Base-by-base conservation (phyloP, 2,888 invertebrate species). In the Eudemis profundana region DNA sequence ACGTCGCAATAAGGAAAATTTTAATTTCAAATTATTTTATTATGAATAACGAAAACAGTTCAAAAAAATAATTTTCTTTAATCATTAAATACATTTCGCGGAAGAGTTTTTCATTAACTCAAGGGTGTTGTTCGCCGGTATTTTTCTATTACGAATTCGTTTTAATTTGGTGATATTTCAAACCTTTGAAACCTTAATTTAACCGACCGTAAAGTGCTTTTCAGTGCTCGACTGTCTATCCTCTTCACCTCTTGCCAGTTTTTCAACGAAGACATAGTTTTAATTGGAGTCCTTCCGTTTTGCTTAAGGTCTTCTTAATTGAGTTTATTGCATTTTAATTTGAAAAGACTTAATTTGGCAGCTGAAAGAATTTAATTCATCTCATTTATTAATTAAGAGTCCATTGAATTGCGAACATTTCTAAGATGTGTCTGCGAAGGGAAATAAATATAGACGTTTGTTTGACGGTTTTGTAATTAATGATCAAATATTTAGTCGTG, bases 261-360 rank as follows among this genome's bases (percentile, higher is more conserved):
- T 73, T 72, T 72, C 70, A 64, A 70, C 78, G 78, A 83, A 82
- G 87, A 86, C 86, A 86, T 86, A 86, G 83, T 86, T 88, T 87
- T 87, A 87, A 87, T 88, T 88, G 83, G 83, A 81, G 79, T 81
- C 76, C 79, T 84, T 84, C 83, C 84, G 79, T 77, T 83, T 84
- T 80, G 71, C 83, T 83, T 79, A 79, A 80, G 74, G 79, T 79
- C 74, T 29, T 75, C 73, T 78, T 85, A 85, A 85, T 85, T 85
- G 78, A 82, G 80, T 81, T 83, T 81, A 84, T 85, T 78, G 72
- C 78, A 78, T 80, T 83, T 79, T 75, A 81, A 78, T 81, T 80
- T 75, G 70, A 74, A 76, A 73, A 71, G 72, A 72, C 76, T 82
- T 77, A 73, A 79, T 78, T 81, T 77, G 59, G 61, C 56, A 68